Evolutionary conservation across 2,888 invertebrate species (phyloP).

Genomic region (Lepetodrilus schrolli): DNA sequence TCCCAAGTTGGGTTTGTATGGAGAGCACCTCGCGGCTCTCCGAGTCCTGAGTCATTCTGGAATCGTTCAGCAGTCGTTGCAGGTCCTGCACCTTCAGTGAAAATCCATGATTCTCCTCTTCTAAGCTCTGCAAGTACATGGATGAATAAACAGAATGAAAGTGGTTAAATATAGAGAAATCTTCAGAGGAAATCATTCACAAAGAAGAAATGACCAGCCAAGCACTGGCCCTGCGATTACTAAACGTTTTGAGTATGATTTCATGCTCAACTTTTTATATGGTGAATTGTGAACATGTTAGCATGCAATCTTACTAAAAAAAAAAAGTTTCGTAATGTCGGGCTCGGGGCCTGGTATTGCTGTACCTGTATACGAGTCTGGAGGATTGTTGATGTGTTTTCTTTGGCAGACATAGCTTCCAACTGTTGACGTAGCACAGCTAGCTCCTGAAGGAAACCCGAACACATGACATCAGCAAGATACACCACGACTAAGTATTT

Average conservation of each 20-base stretch:
- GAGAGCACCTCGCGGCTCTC: conserved; percentile 62
- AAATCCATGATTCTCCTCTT: conserved; percentile 64
- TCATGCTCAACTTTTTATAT: too few species aligned
- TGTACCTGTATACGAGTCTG: conserved; percentile 67
- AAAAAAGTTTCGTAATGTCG: too few species aligned
- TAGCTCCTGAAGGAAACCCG: conserved; percentile 59
- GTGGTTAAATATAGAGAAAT: background rate
- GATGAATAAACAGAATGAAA: background rate
- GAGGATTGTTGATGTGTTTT: conserved; percentile 52
- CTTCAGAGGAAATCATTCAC: too few species aligned
- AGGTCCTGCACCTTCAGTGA: conserved; percentile 58
- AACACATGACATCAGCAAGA: background rate
- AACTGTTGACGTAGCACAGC: conserved; percentile 56
- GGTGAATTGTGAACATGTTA: too few species aligned
- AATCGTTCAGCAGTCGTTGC: conserved; percentile 60
- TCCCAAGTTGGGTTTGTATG: conserved; percentile 67
- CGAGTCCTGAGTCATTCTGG: conserved; percentile 51
- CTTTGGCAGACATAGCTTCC: conserved; percentile 56
- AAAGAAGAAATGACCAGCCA: too few species aligned
- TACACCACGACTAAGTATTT: too few species aligned
- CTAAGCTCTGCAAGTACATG: conserved; percentile 64
- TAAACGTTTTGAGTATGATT: too few species aligned
- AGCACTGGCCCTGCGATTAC: background rate
- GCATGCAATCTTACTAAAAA: too few species aligned
- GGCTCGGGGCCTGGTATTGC: too few species aligned